Conservation (phyloP, 2,113 vertebrate genomes). For the Haemorhous mexicanus region DNA sequence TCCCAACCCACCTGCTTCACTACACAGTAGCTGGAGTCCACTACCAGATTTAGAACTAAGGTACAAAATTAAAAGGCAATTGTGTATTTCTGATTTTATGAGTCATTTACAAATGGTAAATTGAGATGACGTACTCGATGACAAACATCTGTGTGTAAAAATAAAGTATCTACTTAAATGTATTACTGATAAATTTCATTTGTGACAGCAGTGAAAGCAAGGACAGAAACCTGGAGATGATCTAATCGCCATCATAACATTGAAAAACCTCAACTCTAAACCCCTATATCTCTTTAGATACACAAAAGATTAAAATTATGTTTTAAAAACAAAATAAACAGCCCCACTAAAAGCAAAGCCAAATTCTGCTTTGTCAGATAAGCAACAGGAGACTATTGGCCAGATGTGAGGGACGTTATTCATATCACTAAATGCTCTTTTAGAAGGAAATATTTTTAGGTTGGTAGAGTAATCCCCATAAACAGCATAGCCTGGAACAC, state of each 20-base stretch:
- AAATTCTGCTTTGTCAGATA: neutral
- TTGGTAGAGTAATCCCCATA: neutral
- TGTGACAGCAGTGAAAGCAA: neutral
- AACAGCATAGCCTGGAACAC: neutral
- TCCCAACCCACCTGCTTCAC: neutral
- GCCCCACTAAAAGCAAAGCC: neutral
- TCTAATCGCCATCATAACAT: neutral
- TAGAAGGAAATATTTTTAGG: neutral
- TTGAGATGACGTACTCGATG: fast-evolving
- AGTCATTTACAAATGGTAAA: neutral
- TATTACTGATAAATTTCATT: neutral
- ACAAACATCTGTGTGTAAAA: neutral
- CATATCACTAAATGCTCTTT: neutral
- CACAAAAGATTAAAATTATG: neutral
- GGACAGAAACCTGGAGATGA: neutral
- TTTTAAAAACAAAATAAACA: neutral
- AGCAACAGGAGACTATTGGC: neutral
- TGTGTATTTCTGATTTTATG: neutral
- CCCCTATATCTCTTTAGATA: neutral
- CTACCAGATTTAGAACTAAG: neutral
- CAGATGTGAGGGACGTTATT: neutral
- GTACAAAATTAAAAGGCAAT: neutral
- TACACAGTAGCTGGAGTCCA: neutral
- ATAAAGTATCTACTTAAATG: neutral
- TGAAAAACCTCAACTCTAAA: neutral